Evolutionary conservation across 2,113 vertebrate species (phyloP).

Genomic region (Brachypteracias leptosomus): DNA sequence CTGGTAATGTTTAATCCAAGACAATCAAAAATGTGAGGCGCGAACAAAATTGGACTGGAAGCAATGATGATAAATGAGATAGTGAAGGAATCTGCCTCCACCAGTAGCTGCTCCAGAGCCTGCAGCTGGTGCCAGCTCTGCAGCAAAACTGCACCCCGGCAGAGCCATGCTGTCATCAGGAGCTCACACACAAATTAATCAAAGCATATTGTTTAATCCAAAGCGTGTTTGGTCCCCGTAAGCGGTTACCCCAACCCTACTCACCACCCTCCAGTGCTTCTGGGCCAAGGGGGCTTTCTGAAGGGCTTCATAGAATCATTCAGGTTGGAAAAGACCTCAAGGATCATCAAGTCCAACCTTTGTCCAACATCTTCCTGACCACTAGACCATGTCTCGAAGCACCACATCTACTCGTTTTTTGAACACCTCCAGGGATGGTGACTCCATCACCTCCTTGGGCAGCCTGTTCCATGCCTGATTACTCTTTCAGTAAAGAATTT

Average conservation of each 20-base stretch:
- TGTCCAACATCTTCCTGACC: too few relatives aligned
- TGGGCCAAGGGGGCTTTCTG: not conserved
- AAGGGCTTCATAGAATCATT: too few relatives aligned
- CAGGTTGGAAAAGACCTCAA: too few relatives aligned
- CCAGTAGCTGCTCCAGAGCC: not conserved
- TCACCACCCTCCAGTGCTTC: not conserved
- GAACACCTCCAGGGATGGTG: too few relatives aligned
- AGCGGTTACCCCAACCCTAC: accelerated
- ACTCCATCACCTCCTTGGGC: too few relatives aligned
- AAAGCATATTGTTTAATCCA: not conserved
- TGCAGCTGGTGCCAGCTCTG: slow-evolving; percentile 6
- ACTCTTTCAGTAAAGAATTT: too few relatives aligned
- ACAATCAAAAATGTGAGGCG: slow-evolving; percentile 62
- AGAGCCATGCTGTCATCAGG: not conserved
- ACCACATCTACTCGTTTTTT: too few relatives aligned
- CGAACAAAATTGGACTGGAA: slow-evolving; percentile 57
- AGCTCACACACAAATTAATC: not conserved
- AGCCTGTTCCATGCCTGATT: too few relatives aligned
- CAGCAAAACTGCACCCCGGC: not conserved
- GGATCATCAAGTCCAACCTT: too few relatives aligned
- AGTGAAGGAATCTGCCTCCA: not conserved
- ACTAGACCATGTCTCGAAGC: too few relatives aligned
- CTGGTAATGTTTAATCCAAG: slow-evolving; percentile 71
- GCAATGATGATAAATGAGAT: slow-evolving; percentile 29
- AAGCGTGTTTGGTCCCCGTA: not conserved